Conservation (phyloP, 2,113 vertebrate species). For the Pyxicephalus adspersus region DNA sequence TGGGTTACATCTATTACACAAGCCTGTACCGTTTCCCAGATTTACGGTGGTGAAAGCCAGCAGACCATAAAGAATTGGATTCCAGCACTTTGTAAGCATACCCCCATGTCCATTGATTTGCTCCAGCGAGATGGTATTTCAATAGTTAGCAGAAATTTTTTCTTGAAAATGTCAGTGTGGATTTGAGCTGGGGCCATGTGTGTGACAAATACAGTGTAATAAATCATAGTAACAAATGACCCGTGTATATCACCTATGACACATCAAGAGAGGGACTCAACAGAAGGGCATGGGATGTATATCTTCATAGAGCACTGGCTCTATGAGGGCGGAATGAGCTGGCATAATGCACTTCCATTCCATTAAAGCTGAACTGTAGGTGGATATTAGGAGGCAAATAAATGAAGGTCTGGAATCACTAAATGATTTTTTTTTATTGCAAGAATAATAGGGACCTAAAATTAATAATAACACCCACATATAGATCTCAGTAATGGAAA, state of each 20-base stretch:
- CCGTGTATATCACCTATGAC: constrained; percentile 37
- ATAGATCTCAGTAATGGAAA: too few species aligned
- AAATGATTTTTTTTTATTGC: too few species aligned
- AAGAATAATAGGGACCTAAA: too few species aligned
- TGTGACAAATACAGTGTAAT: constrained; percentile 11
- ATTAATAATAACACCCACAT: too few species aligned
- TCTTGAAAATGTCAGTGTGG: constrained; percentile 14
- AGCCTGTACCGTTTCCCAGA: constrained; percentile 8
- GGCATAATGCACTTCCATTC: too few species aligned
- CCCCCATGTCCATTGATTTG: constrained; percentile 19
- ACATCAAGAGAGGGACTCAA: constrained; percentile 21
- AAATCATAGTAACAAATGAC: constrained; percentile 23
- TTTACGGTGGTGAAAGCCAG: constrained; percentile 31
- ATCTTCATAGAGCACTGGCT: not conserved
- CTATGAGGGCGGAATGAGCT: too few species aligned
- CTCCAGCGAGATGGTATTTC: constrained; percentile 18
- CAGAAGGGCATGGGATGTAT: constrained; percentile 16
- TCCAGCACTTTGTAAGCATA: constrained; percentile 8
- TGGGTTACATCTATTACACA: constrained; percentile 14
- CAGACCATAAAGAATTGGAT: constrained; percentile 34
- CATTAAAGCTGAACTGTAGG: too few species aligned
- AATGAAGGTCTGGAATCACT: too few species aligned
- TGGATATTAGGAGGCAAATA: too few species aligned
- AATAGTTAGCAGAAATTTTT: constrained; percentile 25
- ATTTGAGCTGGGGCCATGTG: not conserved